Base-by-base conservation (phyloP, 2,113 vertebrate genomes). In the Verasper variegatus region DNA sequence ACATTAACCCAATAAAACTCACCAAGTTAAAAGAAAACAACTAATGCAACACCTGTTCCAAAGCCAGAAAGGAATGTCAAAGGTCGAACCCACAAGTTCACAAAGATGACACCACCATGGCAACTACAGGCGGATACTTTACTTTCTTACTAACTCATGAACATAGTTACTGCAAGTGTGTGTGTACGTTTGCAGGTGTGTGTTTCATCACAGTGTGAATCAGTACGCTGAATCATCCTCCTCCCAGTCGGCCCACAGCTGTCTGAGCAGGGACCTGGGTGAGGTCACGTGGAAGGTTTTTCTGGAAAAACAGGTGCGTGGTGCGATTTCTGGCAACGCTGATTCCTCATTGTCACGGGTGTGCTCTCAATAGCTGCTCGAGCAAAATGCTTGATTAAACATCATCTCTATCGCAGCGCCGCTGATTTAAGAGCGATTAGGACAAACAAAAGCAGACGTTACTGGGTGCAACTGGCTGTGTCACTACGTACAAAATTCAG, bases 341-440 rank as follows among this genome's bases (percentile, higher is more conserved):
- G 23, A 81, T 65, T 79, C 68, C 69, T 75, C 58, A 18, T 63
- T 4, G 0, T 77, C 6, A 49, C 10, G 6, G 66, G 4, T 56
- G 45, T 27, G 27, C 40, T 69, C 71, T 60, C 45, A 73, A 55
- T 51, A 80, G 81, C 75, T 72, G 75, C 66, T 70, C 60, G 23
- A 76, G 58, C 27, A 47, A 66, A 72, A 57, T 4, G 47, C 68
- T 57, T 68, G 37, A 87, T 74, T 84, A 57, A 73, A 82, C 74
- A 68, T 31, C 52, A 21, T 78, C 3, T 20, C 60, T 9, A 14
- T 74, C 17, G 18, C 61, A 23, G 76, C 27, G 13, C 17, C 13
- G 21, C 45, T 70, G 67, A 90, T 89, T 87, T 80, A 86, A 77
- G 47, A 52, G 70, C 2, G 49, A 86, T 85, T 62, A 85, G 40